A percentile compares a stretch with the other conserved stretches of the same genome.
These are phyloP conservation scores for Drosophila ezoana DNA, from an alignment of 2,888 invertebrate genomes.

Conservation along the genomic window DNA sequence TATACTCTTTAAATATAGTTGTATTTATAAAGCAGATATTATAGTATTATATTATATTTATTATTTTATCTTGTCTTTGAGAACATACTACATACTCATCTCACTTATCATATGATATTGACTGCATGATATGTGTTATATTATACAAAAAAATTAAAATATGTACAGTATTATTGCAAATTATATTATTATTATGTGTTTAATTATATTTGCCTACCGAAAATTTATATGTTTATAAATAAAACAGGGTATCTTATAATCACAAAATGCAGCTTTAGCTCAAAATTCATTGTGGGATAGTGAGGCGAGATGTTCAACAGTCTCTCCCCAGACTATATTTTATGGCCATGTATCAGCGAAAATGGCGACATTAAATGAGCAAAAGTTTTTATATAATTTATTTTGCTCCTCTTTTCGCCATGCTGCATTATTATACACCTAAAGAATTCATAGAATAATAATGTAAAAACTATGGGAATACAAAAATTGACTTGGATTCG, in stretches of 20 bases:
- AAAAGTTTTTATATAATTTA: constrained; percentile 71
- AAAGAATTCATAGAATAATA: constrained; percentile 3
- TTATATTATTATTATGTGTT: not conserved
- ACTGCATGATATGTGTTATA: no score
- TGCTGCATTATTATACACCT: constrained; percentile 47
- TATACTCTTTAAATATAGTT: no score
- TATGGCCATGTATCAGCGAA: constrained; percentile 54
- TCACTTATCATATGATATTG: no score
- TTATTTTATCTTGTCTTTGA: no score
- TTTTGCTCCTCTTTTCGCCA: constrained; percentile 42
- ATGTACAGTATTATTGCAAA: not conserved
- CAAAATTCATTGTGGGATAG: not conserved
- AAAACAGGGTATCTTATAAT: constrained; percentile 5
- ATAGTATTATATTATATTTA: no score
- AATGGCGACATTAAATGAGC: constrained; percentile 77
- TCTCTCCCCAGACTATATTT: constrained; percentile 40
- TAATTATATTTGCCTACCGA: not conserved
- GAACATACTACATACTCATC: no score
- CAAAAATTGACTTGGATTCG: no score
- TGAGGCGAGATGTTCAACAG: not conserved
- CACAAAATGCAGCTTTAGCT: no score
- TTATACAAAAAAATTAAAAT: no score
- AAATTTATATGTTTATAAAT: not conserved
- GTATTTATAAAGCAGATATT: no score
- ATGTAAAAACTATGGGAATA: no score